phyloP scores from a whole-genome alignment of 1,140 invertebrate species.

The Coptotermes formosanus region DNA sequence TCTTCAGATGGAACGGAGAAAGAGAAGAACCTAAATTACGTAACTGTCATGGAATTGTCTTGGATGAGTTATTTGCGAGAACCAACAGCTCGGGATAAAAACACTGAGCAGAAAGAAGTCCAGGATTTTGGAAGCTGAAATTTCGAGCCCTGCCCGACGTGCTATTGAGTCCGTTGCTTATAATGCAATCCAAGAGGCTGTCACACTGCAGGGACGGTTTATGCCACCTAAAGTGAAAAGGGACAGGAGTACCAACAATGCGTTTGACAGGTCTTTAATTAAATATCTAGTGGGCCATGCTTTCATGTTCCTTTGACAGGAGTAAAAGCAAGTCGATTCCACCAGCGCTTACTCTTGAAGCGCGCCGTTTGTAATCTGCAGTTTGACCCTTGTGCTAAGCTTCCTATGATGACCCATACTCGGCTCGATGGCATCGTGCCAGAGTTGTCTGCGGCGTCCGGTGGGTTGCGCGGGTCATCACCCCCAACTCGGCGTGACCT shows the following conservation, averaged over 20 bases:
- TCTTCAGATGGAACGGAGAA: too few species aligned
- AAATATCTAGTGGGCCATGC: constrained; percentile 11
- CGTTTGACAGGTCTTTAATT: constrained; percentile 12
- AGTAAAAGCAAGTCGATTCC: neutral
- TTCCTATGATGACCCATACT: neutral
- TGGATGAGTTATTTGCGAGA: too few species aligned
- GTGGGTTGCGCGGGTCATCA: neutral
- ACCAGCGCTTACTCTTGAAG: neutral
- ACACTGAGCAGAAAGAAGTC: too few species aligned
- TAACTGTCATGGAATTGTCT: too few species aligned
- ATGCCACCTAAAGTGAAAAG: neutral
- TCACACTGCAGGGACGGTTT: neutral
- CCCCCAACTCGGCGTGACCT: neutral
- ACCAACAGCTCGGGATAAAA: too few species aligned
- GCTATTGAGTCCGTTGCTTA: neutral
- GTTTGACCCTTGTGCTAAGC: constrained; percentile 3
- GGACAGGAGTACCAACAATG: constrained; percentile 10
- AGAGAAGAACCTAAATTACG: too few species aligned
- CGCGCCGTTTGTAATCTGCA: neutral
- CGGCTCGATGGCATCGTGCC: too few species aligned
- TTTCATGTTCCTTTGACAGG: constrained; percentile 7
- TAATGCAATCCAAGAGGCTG: constrained; percentile 2
- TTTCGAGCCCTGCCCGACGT: neutral
- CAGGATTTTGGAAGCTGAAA: neutral
- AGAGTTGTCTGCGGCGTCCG: neutral